Evolutionary conservation across 2,797 vertebrate genomes (phyloP).

Genomic region (Nyctibius grandis): DNA sequence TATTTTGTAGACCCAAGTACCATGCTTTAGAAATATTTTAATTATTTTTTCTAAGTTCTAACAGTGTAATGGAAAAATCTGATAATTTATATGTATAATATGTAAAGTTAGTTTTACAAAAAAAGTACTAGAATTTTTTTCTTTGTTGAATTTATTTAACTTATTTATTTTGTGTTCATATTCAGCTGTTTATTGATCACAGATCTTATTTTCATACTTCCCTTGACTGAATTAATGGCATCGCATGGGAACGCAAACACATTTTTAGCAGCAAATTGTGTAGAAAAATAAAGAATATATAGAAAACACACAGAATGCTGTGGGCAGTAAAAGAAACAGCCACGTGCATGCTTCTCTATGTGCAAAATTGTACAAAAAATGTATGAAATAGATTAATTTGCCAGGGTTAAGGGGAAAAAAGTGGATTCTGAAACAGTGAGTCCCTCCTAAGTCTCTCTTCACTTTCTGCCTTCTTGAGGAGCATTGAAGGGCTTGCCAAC

Average conservation of each 20-base stretch:
- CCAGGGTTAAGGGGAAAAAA: background rate
- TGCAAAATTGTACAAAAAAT: background rate
- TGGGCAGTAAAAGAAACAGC: background rate
- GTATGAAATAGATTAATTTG: background rate
- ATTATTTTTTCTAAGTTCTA: conserved; percentile 69
- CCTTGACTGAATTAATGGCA: conserved; percentile 63
- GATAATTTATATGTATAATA: conserved; percentile 79
- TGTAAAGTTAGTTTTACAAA: conserved; percentile 76
- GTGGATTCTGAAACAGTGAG: background rate
- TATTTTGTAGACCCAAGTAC: conserved; percentile 56
- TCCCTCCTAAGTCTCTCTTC: conserved; percentile 4
- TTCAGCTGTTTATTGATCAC: conserved; percentile 58
- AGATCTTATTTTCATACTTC: conserved; percentile 68
- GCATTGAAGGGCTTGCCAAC: conserved; percentile 25
- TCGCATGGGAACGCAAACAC: conserved; percentile 6
- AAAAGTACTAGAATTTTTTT: conserved; percentile 59
- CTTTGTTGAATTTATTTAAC: conserved; percentile 73
- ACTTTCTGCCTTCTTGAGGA: conserved; percentile 52
- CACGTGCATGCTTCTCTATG: background rate
- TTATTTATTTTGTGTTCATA: conserved; percentile 78
- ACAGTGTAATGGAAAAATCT: conserved; percentile 63
- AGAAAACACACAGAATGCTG: background rate
- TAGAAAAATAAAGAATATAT: conserved; percentile 3
- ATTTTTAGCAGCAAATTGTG: conserved; percentile 24
- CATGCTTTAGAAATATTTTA: conserved; percentile 66